Evolutionary conservation across 1,140 invertebrate species (phyloP).

Genomic region (Bombus polaris): DNA sequence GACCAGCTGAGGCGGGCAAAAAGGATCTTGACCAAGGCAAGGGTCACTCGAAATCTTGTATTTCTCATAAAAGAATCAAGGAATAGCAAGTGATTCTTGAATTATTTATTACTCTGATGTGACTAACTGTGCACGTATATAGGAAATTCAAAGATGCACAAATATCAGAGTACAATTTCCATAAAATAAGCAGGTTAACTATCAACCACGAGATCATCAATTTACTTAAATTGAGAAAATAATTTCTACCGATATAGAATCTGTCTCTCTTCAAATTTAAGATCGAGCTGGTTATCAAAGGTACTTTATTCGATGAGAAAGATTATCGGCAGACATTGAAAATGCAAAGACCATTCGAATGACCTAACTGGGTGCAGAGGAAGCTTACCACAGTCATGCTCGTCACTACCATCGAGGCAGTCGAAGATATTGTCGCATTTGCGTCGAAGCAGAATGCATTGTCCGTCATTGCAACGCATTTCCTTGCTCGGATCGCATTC

Average conservation of each 20-base stretch:
- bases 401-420: slow-evolving; percentile 85
- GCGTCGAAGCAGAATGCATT: slow-evolving; percentile 78
- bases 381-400: slow-evolving; percentile 80
- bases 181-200: background rate
- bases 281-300: background rate
- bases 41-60: background rate
- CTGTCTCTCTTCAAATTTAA: background rate
- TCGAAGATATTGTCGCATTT: slow-evolving; percentile 84
- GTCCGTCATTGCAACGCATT: slow-evolving; percentile 83
- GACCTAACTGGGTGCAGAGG: background rate
- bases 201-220: background rate
- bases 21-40: background rate
- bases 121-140: background rate
- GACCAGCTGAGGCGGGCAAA: too few relatives aligned
- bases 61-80: background rate
- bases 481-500: slow-evolving; percentile 78
- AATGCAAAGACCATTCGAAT: background rate
- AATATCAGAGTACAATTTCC: background rate
- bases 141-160: background rate
- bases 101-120: background rate
- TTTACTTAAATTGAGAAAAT: too few relatives aligned
- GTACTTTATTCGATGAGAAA: background rate
- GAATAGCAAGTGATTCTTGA: background rate
- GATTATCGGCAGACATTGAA: background rate
- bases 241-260: background rate